Percentiles rank a stretch among this genome's conserved stretches.
Evolutionary conservation across 2,888 invertebrate species (phyloP).

Genomic region (Pyralis farinalis): DNA sequence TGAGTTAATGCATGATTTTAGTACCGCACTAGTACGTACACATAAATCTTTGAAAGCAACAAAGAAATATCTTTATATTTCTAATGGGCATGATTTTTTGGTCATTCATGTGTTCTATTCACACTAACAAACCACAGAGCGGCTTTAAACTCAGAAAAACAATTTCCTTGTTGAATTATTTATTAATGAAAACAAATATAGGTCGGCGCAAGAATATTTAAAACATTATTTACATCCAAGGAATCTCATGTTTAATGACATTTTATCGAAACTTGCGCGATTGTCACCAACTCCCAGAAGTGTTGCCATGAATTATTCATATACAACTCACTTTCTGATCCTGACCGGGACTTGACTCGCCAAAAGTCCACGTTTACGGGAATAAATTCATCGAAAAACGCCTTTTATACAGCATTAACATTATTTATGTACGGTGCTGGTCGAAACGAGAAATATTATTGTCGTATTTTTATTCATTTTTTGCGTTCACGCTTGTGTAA

Average conservation of each 20-base stretch:
- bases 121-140: too few species aligned
- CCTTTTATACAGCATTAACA: conserved; percentile 69
- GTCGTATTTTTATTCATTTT: not conserved
- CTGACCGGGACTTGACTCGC: conserved; percentile 40
- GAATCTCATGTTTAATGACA: conserved; percentile 3
- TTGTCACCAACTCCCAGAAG: conserved; percentile 27
- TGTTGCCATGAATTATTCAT: conserved; percentile 64
- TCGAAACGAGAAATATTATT: conserved; percentile 29
- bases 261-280: conserved; percentile 35
- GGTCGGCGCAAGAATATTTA: too few species aligned
- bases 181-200: too few species aligned
- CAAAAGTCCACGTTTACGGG: conserved; percentile 60
- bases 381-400: conserved; percentile 72
- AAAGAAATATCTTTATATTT: too few species aligned
- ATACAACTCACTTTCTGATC: conserved; percentile 63
- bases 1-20: too few species aligned
- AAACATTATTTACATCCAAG: too few species aligned
- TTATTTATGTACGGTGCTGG: conserved; percentile 57
- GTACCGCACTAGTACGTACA: too few species aligned
- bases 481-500: not conserved
- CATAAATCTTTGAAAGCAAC: too few species aligned
- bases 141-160: not conserved
- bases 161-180: too few species aligned
- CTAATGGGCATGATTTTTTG: too few species aligned
- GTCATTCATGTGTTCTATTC: too few species aligned